Conservation (phyloP, 2,797 vertebrate species). For the Sylvilagus floridanus region DNA sequence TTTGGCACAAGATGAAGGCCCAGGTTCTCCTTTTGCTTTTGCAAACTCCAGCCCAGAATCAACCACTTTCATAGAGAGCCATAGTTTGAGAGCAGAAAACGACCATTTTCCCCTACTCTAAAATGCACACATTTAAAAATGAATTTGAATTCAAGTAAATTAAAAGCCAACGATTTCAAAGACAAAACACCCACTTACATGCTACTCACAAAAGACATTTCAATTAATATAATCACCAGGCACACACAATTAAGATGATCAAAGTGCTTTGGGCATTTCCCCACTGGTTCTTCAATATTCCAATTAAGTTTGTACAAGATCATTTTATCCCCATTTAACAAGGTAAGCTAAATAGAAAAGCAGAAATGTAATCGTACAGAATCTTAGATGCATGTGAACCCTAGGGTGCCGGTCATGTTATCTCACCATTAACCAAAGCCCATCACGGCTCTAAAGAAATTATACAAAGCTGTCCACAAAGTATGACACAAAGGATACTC, state of each 20-base stretch:
- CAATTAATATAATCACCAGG: conserved; percentile 9
- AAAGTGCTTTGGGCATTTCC: background rate
- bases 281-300: conserved; percentile 5
- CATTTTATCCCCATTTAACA: conserved; percentile 32
- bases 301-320: conserved; percentile 30
- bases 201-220: conserved; percentile 35
- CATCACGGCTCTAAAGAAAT: conserved; percentile 24
- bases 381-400: conserved; percentile 9
- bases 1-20: background rate
- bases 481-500: background rate
- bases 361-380: conserved; percentile 24
- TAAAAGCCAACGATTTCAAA: conserved; percentile 61
- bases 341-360: conserved; percentile 19
- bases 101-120: background rate
- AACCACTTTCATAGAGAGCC: background rate
- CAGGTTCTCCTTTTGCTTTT: background rate
- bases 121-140: conserved; percentile 19
- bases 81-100: background rate
- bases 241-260: conserved; percentile 16
- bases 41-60: background rate
- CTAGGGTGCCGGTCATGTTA: background rate
- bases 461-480: background rate
- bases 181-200: background rate
- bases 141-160: conserved; percentile 27
- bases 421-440: conserved; percentile 26